These are phyloP conservation scores for Dioctria rufipes DNA, from an alignment of 2,888 invertebrate genomes.

Conservation along the genomic window DNA sequence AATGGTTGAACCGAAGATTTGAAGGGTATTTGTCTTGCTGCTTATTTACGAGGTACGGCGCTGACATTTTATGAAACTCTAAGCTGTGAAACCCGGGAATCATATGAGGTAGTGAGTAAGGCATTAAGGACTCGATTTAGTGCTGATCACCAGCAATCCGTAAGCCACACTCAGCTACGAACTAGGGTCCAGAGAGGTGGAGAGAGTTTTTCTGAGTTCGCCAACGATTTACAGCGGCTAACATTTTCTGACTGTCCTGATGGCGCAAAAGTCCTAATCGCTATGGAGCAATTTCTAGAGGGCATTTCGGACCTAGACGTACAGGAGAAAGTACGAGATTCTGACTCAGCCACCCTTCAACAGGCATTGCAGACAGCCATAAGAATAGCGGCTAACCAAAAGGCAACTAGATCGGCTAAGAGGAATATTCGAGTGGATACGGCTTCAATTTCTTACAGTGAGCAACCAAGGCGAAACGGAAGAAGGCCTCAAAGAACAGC, in stretches of 20 bases:
- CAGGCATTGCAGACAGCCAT: not conserved
- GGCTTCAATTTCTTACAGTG: too few relatives aligned
- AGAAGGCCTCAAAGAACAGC: too few relatives aligned
- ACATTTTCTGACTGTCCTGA: not conserved
- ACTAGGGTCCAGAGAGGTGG: not conserved
- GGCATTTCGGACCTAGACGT: too few relatives aligned
- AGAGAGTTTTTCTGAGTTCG: not conserved
- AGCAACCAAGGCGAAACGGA: too few relatives aligned
- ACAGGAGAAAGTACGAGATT: too few relatives aligned
- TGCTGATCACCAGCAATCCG: not conserved
- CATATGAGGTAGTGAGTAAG: not conserved
- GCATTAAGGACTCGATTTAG: not conserved
- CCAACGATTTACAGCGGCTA: not conserved
- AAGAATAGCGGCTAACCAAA: not conserved
- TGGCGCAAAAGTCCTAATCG: not conserved
- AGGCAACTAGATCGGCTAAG: not conserved
- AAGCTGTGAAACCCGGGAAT: fast-evolving
- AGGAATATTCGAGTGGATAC: too few relatives aligned
- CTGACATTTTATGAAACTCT: too few relatives aligned
- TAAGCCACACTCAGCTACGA: not conserved
- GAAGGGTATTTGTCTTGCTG: not conserved
- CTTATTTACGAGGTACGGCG: not conserved
- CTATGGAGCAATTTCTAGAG: not conserved
- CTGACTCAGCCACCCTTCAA: too few relatives aligned
- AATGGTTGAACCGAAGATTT: not conserved